Base-by-base conservation (phyloP, 2,888 invertebrate genomes). In the Ectemnius cavifrons region DNA sequence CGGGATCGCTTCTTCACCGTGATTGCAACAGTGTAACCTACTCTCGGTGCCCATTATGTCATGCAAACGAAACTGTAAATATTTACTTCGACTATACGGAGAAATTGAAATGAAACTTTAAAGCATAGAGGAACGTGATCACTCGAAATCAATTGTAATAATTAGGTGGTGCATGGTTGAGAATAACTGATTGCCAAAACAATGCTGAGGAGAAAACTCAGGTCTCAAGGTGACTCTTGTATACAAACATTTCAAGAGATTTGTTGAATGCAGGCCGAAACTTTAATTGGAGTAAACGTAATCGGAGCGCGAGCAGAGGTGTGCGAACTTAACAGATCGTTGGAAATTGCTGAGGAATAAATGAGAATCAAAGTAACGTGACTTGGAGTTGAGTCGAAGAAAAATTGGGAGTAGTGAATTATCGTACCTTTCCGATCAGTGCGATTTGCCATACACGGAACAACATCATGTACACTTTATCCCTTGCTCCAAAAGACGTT, bases 391-490 rank as follows among this genome's bases (percentile, higher is more conserved):
- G 5, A 37, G 11, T 37, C 37, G 37, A 37, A 37, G 5, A 37
- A 37, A 37, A 23, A 23, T 3, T 11, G 37, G 37, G 37, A 37
- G 8, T 37, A 11, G 8, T 37, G 37, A 37, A 37, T 37, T 37
- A 37, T 63, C 71, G 70, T 83, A 90, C 90, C 93, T 97, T 96
- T 91, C 97, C 97, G 93, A 98, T 94, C 77, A 98, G 94, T 73
- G 97, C 97, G 93, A 97, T 98, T 93, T 98, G 98, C 98, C 98
- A 99, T 83, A 98, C 94, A 84, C 97, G 93, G 93, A 98, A 98
- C 91, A 99, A 94, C 96, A 98, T 98, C 89, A 98, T 94, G 93
- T 96, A 98, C 0, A 97, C 95, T 91, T 98, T 98, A 92, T 99
- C 99, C 59, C 99, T 93, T 14, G 98, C 95, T 2, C 96, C 95